Percentiles rank a stretch among this genome's conserved stretches.
phyloP scores from a whole-genome alignment of 2,888 invertebrate genomes.

The Notodonta ziczac region DNA sequence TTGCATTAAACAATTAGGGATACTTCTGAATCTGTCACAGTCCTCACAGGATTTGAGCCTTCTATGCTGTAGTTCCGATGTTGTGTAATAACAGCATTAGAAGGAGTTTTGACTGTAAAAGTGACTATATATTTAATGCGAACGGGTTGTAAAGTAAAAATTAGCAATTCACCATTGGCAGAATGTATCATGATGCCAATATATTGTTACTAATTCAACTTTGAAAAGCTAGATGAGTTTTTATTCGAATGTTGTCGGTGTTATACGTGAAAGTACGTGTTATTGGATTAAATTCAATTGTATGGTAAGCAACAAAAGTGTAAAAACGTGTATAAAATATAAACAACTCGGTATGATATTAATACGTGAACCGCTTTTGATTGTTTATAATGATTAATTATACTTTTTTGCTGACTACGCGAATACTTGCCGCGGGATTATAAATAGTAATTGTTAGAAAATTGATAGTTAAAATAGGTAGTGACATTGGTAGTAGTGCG shows the following conservation, averaged over 20 bases:
- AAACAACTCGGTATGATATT: no score
- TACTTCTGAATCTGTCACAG: no score
- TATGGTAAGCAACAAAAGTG: constrained; percentile 7
- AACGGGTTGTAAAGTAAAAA: neutral
- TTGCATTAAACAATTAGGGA: neutral
- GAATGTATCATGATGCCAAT: neutral
- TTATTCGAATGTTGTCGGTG: constrained; percentile 30
- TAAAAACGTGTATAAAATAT: neutral
- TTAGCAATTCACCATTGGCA: neutral
- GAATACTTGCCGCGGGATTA: constrained; percentile 29
- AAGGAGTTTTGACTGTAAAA: no score
- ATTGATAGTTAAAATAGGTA: neutral
- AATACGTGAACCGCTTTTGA: no score
- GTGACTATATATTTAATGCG: neutral
- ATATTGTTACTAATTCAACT: neutral
- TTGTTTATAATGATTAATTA: no score
- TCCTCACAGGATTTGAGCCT: no score
- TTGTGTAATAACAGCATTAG: no score
- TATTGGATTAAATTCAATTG: constrained; percentile 31
- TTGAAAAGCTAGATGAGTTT: constrained; percentile 20
- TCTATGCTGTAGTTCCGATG: no score
- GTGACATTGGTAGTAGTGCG: neutral
- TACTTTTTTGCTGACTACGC: constrained; percentile 27
- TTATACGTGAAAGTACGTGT: constrained; percentile 32
- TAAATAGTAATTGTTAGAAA: constrained; percentile 11